These are phyloP conservation scores for Prolemur simus DNA, from an alignment of 2,113 vertebrate genomes.

Conservation along the genomic window DNA sequence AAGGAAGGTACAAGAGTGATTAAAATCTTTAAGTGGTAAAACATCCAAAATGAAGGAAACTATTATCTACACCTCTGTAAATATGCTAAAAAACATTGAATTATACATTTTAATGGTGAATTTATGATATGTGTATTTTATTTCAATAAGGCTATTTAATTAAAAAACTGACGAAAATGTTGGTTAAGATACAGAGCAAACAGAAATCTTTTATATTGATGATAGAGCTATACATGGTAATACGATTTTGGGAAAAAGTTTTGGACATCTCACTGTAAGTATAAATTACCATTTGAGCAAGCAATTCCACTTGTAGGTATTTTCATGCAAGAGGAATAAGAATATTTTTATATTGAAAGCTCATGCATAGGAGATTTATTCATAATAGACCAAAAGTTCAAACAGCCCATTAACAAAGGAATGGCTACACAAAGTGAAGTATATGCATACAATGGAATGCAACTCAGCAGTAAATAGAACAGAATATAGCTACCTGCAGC, in stretches of 20 bases:
- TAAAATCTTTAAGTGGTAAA: neutral
- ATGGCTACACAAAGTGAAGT: too few species aligned
- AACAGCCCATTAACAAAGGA: neutral
- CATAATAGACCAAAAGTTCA: neutral
- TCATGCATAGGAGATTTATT: neutral
- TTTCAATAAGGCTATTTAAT: neutral
- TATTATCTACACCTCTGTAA: neutral
- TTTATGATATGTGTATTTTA: neutral
- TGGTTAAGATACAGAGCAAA: neutral
- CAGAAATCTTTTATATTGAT: neutral
- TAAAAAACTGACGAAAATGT: neutral
- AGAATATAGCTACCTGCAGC: neutral
- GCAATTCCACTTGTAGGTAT: neutral
- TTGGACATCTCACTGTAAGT: neutral
- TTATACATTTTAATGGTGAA: neutral
- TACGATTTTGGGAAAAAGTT: neutral
- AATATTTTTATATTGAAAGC: neutral
- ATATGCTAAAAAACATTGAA: neutral
- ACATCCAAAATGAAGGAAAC: neutral
- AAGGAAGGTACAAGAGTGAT: rapidly evolving
- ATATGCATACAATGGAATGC: neutral
- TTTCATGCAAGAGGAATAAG: neutral
- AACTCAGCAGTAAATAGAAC: neutral
- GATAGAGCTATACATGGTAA: neutral
- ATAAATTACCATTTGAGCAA: neutral